Conservation (phyloP, 2,113 vertebrate species). For the Agapornis roseicollis region DNA sequence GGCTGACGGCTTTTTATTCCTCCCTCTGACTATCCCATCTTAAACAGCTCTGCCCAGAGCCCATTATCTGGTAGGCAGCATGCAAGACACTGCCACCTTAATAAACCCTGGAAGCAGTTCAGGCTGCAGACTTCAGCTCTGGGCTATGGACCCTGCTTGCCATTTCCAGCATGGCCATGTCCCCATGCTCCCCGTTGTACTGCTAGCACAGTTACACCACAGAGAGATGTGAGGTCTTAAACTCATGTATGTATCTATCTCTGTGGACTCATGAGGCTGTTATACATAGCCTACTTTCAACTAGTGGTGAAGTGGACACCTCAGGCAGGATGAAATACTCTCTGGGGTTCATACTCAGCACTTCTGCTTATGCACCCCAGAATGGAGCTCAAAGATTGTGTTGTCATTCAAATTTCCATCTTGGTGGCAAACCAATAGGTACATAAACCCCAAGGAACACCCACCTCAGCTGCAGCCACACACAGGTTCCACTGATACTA, state of each 20-base stretch:
- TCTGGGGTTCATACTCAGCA: background rate
- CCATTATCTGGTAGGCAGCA: background rate
- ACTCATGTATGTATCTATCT: background rate
- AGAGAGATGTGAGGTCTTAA: fast-evolving
- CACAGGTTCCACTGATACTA: background rate
- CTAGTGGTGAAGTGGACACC: background rate
- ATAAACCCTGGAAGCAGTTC: background rate
- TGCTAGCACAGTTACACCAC: fast-evolving
- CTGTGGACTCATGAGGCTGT: background rate
- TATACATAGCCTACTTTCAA: background rate
- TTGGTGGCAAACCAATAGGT: background rate
- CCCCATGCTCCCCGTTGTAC: fast-evolving
- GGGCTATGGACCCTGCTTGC: background rate
- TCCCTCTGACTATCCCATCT: background rate
- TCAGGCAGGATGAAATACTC: background rate
- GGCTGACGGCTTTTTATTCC: background rate
- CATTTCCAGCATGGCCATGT: background rate
- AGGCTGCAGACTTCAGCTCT: background rate
- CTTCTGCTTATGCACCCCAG: background rate
- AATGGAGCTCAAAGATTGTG: background rate
- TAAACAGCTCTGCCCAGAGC: background rate
- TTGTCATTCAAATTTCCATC: background rate
- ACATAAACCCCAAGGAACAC: background rate
- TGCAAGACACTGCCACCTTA: background rate
- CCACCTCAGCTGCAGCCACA: background rate